phyloP scores from a whole-genome alignment of 2,888 invertebrate genomes.

The Priocnemis perturbator region DNA sequence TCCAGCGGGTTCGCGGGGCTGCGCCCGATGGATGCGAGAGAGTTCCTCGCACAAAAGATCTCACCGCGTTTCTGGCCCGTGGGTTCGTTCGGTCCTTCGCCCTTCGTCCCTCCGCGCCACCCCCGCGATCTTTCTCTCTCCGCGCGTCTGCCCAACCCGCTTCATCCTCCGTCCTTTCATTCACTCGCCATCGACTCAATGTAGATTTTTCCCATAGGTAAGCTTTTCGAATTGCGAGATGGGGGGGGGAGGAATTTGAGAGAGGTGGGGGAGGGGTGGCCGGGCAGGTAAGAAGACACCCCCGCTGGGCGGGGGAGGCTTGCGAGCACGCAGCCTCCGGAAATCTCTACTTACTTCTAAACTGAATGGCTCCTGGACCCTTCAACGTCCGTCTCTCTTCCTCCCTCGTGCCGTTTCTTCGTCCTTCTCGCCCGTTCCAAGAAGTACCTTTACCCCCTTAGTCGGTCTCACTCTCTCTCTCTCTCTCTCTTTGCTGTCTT shows the following conservation, averaged over 20 bases:
- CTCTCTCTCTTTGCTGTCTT: no score
- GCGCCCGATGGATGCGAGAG: constrained; percentile 27
- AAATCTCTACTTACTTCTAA: constrained; percentile 73
- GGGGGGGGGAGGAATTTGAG: constrained; percentile 30
- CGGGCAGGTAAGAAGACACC: constrained; percentile 69
- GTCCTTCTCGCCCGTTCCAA: constrained; percentile 26
- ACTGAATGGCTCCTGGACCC: constrained; percentile 64
- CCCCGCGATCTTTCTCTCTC: constrained; percentile 26
- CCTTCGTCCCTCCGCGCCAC: constrained; percentile 17
- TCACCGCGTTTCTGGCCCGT: not conserved
- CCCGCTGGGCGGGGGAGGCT: constrained; percentile 50
- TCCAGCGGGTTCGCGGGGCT: no score
- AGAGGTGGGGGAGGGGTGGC: constrained; percentile 45
- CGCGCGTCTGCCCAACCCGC: constrained; percentile 18
- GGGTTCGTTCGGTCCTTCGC: constrained; percentile 35
- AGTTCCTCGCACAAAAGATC: constrained; percentile 68
- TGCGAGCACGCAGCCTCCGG: constrained; percentile 60
- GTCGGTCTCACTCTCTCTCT: constrained; percentile 32
- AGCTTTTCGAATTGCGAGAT: constrained; percentile 13
- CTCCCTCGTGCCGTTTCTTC: constrained; percentile 31
- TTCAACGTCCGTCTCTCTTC: constrained; percentile 18
- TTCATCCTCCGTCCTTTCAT: constrained; percentile 2
- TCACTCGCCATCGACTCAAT: constrained; percentile 62
- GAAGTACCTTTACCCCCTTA: constrained; percentile 18
- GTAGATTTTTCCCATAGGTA: constrained; percentile 69